phyloP scores from a whole-genome alignment of 2,797 vertebrate species.

The Spinibarbus caldwelli region DNA sequence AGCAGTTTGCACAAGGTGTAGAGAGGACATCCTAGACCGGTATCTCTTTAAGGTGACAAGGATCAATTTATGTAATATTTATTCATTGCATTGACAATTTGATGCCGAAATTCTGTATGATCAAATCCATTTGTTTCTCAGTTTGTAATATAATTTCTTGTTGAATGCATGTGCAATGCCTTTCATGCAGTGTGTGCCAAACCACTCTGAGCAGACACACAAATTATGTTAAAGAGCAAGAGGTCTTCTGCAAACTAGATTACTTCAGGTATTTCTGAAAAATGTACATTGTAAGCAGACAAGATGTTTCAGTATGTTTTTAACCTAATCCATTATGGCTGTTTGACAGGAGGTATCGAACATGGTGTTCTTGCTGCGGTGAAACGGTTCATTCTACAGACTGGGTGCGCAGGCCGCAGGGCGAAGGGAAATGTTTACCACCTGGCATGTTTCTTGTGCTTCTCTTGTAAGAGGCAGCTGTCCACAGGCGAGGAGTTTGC shows the following conservation, averaged over 20 bases:
- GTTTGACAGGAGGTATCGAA: slow-evolving; percentile 87
- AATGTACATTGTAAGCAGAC: no score
- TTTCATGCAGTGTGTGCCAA: slow-evolving; percentile 94
- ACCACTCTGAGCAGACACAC: slow-evolving; percentile 89
- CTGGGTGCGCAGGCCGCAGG: slow-evolving; percentile 95
- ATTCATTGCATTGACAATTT: no score
- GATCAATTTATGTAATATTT: not conserved
- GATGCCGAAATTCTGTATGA: no score
- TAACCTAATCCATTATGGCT: not conserved
- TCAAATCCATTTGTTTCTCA: not conserved
- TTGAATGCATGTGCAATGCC: slow-evolving; percentile 85
- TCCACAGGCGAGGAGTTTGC: slow-evolving; percentile 96
- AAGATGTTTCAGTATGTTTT: not conserved
- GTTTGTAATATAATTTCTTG: slow-evolving; percentile 36
- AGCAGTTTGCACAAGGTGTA: slow-evolving; percentile 88
- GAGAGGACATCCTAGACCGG: slow-evolving; percentile 91
- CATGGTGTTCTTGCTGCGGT: slow-evolving; percentile 93
- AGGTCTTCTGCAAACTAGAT: slow-evolving; percentile 97
- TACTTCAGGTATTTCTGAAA: slow-evolving; percentile 88
- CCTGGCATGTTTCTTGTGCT: slow-evolving; percentile 95
- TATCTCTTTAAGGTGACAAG: slow-evolving; percentile 90
- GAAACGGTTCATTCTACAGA: slow-evolving; percentile 92
- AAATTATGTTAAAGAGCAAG: slow-evolving; percentile 96
- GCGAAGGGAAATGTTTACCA: slow-evolving; percentile 95
- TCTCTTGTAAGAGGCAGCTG: slow-evolving; percentile 95